Evolutionary conservation across 2,888 invertebrate genomes (phyloP), one percentile per base, ranked within the genome.

Genomic region (Acanthococcus lagerstroemiae): DNA sequence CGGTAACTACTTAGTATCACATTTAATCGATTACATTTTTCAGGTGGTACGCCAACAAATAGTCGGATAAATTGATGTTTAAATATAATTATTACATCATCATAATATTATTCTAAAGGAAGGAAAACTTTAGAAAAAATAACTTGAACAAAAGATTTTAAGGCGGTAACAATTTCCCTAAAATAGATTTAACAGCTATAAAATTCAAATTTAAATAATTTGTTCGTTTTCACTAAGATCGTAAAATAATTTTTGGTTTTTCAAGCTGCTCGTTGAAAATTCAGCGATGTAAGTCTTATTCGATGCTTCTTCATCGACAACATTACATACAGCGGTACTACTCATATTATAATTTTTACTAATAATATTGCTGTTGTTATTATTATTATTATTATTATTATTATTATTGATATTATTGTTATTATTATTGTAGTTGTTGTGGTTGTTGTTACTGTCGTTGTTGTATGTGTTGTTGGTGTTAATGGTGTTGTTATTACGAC

Each of bases 1-100:
- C 46, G 60, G 60, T 60, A 60, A 60, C 60, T 60, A 60, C 60
- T 58, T n/a, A 58, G 27, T 60, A 60, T 60, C 60, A 60, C 60
- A 60, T 48, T 60, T 22, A 26, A 46, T 48, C 22, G 45, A 24
- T 45, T 44, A 58, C 30, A 17, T 17, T 19, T 45, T 45, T 45
- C 19, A n/a, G 19, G 4, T 5, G 19, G 4, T 7, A 19, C 4
- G 46, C 7, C 7, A 37, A 37, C 7, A 37, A 37, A 9, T 37
- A 37, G 7, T 37, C 7, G 15, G 15, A 37, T 37, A 9, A 37
- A 37, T 7, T 37, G n/a, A n/a, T n/a, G n/a, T n/a, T n/a, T n/a
- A n/a, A n/a, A n/a, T n/a, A n/a, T n/a, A n/a, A n/a, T n/a, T n/a
- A n/a, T n/a, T n/a, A n/a, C n/a, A n/a, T n/a, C n/a, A n/a, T n/a